Conservation (phyloP, 2,113 vertebrate genomes). For the Hypocryptadius cinnamomeus region DNA sequence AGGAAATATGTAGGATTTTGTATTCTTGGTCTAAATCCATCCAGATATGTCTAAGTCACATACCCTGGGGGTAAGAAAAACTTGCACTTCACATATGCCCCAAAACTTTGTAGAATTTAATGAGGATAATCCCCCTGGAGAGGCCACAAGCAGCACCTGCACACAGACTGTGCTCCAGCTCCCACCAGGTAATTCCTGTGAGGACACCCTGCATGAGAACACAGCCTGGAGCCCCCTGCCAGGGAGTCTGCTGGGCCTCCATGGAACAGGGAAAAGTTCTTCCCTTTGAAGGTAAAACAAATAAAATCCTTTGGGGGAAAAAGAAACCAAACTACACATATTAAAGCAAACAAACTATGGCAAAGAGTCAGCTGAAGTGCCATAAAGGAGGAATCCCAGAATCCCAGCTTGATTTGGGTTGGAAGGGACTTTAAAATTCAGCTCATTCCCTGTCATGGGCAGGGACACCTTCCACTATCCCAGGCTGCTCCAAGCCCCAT, state of each 20-base stretch:
- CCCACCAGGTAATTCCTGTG: not conserved
- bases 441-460: not conserved
- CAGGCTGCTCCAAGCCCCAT: not conserved
- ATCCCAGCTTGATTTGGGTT: not conserved
- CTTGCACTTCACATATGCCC: not conserved
- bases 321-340: not conserved
- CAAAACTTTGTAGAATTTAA: not conserved
- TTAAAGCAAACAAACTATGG: not conserved
- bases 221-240: not conserved
- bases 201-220: rapidly evolving
- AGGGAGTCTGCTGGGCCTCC: not conserved
- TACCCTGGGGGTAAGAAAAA: not conserved
- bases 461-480: not conserved
- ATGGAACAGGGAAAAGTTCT: not conserved
- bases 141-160: not conserved
- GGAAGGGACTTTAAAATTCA: not conserved
- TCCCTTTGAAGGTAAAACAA: not conserved
- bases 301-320: not conserved
- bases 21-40: not conserved
- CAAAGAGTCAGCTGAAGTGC: not conserved
- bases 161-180: not conserved
- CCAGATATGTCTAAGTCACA: not conserved
- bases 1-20: not conserved
- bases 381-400: not conserved
- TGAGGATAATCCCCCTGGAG: not conserved